Evolutionary conservation across 2,113 vertebrate genomes (phyloP), one percentile per base, ranked within the genome.

Genomic region (Sardina pilchardus): DNA sequence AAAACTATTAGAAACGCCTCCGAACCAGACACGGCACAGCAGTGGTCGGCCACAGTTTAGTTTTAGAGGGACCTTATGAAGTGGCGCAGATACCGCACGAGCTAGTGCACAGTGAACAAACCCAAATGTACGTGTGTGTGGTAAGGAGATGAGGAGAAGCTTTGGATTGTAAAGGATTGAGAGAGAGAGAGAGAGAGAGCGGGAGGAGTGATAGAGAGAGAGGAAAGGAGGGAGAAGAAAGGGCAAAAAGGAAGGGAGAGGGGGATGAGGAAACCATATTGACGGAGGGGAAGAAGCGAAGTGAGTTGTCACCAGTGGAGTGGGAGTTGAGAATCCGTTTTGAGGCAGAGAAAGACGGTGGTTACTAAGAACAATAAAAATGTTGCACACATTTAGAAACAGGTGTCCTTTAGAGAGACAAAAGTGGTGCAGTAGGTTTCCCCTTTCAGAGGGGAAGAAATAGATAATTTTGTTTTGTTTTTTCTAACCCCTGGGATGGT

Each of bases 201-300:
- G 71, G 36, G 26, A 36, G 67, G 19, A 17, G 10, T 36, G 30
- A 34, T n/a, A n/a, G n/a, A 4, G 30, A 4, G 30, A 36, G 30
- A 78, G 10, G 12, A 1, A 75, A 26, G 6, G 53, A 34, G 71
- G 36, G 71, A 34, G 12, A 78, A 63, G 21, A n/a, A 63, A 26
- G 59, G 59, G 59, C 24, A 24, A 63, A 63, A 21, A n/a, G 59
- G 16, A 36, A 36, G 14, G 16, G 30, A 78, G 88, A 93, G 30
- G 90, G 85, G 89, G 90, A 92, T 89, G 90, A 94, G 92, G 92
- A 94, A 94, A 92, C 90, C 85, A 88, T 92, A 90, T 90, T 86
- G 90, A 63, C 89, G 87, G 88, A 90, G 91, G 86, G 91, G 91
- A 91, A 91, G 88, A 91, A 45, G 88, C 88, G 82, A 87, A 87